Conservation (phyloP, 2,113 vertebrate genomes). For the Petrocephalus zakoni region DNA sequence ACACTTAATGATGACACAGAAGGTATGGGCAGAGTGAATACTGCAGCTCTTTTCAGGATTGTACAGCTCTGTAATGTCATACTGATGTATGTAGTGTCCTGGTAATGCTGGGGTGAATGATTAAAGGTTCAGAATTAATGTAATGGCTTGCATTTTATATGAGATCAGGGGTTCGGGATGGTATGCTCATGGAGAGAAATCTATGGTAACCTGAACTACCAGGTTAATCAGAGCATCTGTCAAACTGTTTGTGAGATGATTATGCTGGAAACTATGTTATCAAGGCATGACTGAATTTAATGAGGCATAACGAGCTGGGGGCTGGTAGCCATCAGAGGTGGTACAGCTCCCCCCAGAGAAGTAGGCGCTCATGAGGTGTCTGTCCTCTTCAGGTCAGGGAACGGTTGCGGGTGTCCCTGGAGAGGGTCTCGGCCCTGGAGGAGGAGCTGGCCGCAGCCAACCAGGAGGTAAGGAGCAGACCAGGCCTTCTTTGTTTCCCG, state of each 20-base stretch:
- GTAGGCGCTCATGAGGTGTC: background rate
- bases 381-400: constrained; percentile 78
- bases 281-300: background rate
- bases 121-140: background rate
- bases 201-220: background rate
- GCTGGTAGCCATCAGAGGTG: background rate
- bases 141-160: background rate
- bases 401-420: constrained; percentile 83
- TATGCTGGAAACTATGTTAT: background rate
- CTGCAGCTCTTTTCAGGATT: background rate
- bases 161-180: background rate
- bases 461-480: constrained; percentile 75
- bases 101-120: background rate
- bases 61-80: background rate
- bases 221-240: background rate
- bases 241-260: background rate
- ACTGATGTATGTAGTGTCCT: background rate
- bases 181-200: background rate
- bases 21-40: background rate
- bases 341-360: background rate
- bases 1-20: background rate
- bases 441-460: constrained; percentile 82
- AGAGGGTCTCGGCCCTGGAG: constrained; percentile 85
- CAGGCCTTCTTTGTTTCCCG: constrained; percentile 15
- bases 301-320: background rate